Percentiles rank a stretch among this genome's conserved stretches.
These are phyloP conservation scores for Amphiduros pacificus DNA, from an alignment of 2,888 invertebrate species.

Conservation along the genomic window DNA sequence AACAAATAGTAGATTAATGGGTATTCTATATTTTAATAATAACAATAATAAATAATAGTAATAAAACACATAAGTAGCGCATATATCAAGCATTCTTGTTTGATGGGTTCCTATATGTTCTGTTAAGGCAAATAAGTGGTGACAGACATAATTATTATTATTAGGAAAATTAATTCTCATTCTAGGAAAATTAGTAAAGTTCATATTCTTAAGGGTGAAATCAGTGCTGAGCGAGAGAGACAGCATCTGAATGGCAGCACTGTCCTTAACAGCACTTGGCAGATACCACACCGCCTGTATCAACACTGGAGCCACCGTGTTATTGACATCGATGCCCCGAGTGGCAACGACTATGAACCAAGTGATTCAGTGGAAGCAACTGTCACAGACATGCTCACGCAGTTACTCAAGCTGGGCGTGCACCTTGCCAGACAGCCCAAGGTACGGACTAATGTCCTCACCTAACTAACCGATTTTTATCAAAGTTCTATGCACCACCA, in stretches of 20 bases:
- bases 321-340: conserved; percentile 52
- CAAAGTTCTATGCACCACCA: too few species aligned
- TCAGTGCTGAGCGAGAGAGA: too few species aligned
- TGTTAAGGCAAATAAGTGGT: too few species aligned
- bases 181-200: too few species aligned
- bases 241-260: too few species aligned
- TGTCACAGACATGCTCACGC: conserved; percentile 46
- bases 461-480: background rate
- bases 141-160: too few species aligned
- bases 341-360: conserved; percentile 49
- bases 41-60: background rate
- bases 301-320: conserved; percentile 49
- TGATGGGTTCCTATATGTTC: too few species aligned
- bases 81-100: too few species aligned
- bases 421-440: conserved; percentile 51
- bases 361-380: conserved; percentile 45
- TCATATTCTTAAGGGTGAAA: too few species aligned
- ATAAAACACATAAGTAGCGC: too few species aligned
- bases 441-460: conserved; percentile 19
- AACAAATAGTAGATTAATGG: background rate
- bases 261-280: conserved; percentile 1
- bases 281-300: conserved; percentile 45
- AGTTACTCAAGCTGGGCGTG: conserved; percentile 51
- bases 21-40: background rate
- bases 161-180: too few species aligned